Conservation (phyloP, 2,797 vertebrate species). For the Sebastes miniatus region DNA sequence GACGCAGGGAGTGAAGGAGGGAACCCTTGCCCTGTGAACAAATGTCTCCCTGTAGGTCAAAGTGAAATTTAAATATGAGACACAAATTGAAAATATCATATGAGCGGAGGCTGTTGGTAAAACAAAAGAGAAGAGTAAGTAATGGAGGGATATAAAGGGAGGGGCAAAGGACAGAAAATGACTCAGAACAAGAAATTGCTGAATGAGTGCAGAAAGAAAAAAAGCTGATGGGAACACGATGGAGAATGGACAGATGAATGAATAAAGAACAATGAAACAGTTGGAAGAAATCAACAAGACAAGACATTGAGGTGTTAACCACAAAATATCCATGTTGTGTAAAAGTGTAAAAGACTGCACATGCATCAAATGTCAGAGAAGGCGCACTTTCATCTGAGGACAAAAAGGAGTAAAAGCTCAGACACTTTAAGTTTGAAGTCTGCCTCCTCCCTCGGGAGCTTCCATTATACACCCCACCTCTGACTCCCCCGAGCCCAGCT, state of each 20-base stretch:
- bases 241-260: not conserved
- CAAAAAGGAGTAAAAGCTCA: slow-evolving; percentile 15
- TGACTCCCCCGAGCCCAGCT: not conserved
- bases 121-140: slow-evolving; percentile 5
- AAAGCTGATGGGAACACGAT: not conserved
- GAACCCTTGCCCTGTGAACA: slow-evolving; percentile 6
- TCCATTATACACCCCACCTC: slow-evolving; percentile 37
- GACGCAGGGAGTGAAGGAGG: not conserved
- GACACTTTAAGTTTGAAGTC: slow-evolving; percentile 30
- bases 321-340: not conserved
- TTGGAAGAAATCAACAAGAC: not conserved
- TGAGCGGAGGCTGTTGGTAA: not conserved
- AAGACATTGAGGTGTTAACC: not conserved
- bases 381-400: not conserved
- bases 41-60: slow-evolving; percentile 18
- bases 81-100: not conserved
- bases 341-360: not conserved
- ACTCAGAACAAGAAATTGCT: slow-evolving; percentile 10
- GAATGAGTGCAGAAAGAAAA: slow-evolving; percentile 2
- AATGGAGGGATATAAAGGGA: slow-evolving; percentile 11
- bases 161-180: slow-evolving; percentile 1
- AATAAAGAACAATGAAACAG: not conserved
- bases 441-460: slow-evolving; percentile 42
- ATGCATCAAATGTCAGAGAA: slow-evolving; percentile 10
- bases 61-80: not conserved